phyloP scores from a whole-genome alignment of 2,888 invertebrate species.

The Lycocerus yunnanus region DNA sequence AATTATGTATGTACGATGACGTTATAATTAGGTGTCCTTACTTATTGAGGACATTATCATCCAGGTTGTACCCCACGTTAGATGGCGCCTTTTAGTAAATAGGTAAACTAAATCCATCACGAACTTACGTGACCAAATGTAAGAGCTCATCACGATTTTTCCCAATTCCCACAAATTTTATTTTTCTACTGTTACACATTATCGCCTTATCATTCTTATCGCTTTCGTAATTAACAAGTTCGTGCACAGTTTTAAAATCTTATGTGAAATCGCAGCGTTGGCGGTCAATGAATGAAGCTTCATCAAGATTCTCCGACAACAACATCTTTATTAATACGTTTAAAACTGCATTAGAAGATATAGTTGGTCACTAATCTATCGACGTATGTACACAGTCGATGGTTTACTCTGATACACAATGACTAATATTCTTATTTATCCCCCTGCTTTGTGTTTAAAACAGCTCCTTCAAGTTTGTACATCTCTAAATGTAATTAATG shows the following conservation, averaged over 20 bases:
- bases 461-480: slow-evolving; percentile 35
- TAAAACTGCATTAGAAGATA: not conserved
- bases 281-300: slow-evolving; percentile 36
- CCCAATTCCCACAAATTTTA: slow-evolving; percentile 47
- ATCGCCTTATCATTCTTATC: slow-evolving; percentile 43
- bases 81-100: not conserved
- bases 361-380: slow-evolving; percentile 18
- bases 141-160: slow-evolving; percentile 44
- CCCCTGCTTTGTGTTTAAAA: slow-evolving; percentile 32
- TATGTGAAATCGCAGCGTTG: slow-evolving; percentile 48
- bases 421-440: slow-evolving; percentile 37
- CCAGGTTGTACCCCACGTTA: not conserved
- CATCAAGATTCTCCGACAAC: not conserved
- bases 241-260: slow-evolving; percentile 46
- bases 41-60: not conserved
- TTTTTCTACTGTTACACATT: slow-evolving; percentile 37
- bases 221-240: slow-evolving; percentile 49
- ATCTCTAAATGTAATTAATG: slow-evolving; percentile 44
- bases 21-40: not conserved
- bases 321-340: slow-evolving; percentile 1
- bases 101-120: slow-evolving; percentile 15
- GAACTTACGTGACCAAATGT: slow-evolving; percentile 35
- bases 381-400: slow-evolving; percentile 41
- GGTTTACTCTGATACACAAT: slow-evolving; percentile 41
- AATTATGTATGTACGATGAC: not conserved